Evolutionary conservation across 2,797 vertebrate genomes (phyloP).

Genomic region (Clarias platycephalus): DNA sequence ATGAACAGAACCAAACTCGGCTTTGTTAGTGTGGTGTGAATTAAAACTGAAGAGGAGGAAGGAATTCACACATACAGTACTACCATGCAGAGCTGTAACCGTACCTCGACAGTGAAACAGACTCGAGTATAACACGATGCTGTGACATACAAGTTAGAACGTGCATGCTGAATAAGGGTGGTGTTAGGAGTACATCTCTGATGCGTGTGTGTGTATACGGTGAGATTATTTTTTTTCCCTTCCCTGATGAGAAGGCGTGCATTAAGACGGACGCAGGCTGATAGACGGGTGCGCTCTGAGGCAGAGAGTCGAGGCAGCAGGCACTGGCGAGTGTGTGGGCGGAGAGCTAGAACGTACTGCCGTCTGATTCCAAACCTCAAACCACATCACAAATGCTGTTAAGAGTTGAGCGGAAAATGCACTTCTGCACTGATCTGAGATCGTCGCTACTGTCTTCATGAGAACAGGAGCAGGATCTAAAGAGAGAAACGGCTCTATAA

Average conservation of each 20-base stretch:
- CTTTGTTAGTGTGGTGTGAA: not conserved
- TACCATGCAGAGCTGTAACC: slow-evolving; percentile 7
- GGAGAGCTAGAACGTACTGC: slow-evolving; percentile 13
- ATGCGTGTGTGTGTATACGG: not conserved
- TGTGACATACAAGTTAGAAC: not conserved
- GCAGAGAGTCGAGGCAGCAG: slow-evolving; percentile 16
- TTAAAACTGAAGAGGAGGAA: slow-evolving; percentile 8
- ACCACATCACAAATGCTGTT: slow-evolving; percentile 26
- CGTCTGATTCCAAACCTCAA: slow-evolving; percentile 3
- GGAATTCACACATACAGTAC: too few relatives aligned
- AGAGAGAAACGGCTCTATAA: not conserved
- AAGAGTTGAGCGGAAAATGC: not conserved
- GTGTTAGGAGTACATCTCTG: not conserved
- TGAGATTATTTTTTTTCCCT: not conserved
- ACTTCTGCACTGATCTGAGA: slow-evolving; percentile 25
- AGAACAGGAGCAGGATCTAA: not conserved
- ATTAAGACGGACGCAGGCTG: not conserved
- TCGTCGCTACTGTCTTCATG: not conserved
- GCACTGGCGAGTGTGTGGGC: slow-evolving; percentile 13
- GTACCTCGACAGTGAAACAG: not conserved
- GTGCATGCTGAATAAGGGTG: not conserved
- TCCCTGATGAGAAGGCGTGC: not conserved
- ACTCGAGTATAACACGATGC: not conserved
- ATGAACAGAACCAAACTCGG: not conserved
- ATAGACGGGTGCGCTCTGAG: not conserved